Conservation (phyloP, 2,113 vertebrate species). For the Thryonomys swinderianus region DNA sequence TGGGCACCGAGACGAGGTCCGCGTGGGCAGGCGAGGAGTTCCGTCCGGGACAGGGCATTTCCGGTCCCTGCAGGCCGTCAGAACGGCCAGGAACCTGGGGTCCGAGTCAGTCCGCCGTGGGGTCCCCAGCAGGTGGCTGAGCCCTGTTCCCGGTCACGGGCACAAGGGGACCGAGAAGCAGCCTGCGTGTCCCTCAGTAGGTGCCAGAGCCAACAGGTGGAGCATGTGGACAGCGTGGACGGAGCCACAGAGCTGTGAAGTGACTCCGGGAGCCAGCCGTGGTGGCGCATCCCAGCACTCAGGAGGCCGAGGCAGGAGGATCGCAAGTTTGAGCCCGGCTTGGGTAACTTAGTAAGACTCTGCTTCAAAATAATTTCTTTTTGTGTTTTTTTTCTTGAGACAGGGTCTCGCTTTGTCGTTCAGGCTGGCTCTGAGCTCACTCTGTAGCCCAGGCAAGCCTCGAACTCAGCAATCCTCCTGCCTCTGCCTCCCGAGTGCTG, state of each 20-base stretch:
- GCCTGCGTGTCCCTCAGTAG: background rate
- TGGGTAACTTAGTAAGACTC: background rate
- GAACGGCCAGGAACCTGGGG: background rate
- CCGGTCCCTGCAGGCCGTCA: background rate
- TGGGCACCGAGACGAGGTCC: background rate
- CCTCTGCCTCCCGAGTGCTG: too few species aligned
- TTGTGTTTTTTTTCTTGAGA: too few species aligned
- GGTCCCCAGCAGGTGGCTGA: background rate
- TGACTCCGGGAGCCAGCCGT: background rate
- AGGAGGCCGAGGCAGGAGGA: background rate
- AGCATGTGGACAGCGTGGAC: background rate
- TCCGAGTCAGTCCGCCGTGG: background rate
- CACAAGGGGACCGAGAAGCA: background rate
- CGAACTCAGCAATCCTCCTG: too few species aligned
- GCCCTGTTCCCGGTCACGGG: background rate
- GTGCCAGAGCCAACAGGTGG: background rate
- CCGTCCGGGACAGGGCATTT: background rate
- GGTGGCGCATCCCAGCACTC: background rate
- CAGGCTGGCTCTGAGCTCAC: too few species aligned
- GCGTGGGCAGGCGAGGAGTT: background rate
- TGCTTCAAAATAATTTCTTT: background rate
- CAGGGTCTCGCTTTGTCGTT: too few species aligned
- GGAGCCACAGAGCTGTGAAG: background rate
- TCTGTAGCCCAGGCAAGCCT: too few species aligned
- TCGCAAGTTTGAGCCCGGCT: background rate